Base-by-base conservation (phyloP, 23 tunicate genomes). In the Corella eumyota region DNA sequence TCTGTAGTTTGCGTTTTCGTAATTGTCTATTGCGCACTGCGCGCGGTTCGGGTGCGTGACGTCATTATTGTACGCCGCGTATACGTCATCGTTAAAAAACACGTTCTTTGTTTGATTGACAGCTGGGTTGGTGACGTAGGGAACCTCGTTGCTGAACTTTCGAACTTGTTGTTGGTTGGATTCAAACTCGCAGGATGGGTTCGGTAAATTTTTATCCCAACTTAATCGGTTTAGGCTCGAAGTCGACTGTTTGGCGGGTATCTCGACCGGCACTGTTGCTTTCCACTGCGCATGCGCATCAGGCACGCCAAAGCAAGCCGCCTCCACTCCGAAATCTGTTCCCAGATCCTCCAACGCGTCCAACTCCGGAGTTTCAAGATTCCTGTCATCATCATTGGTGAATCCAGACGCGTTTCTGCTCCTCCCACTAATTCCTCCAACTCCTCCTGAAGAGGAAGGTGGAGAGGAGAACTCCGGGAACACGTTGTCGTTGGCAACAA, bases 391-490 rank as follows among this genome's bases (percentile, higher is more conserved):
- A 31, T 75, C 82, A 49, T 53, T 44, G 20, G 62, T 55, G 38
- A 55, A 46, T 25, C 82, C 82, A 17, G 73, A 66, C 0, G 50
- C 67, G 30, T 58, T 64, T 0, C 80, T 64, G 5, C 54, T 20
- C 24, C 54, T 3, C 54, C 24, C 26, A 22, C 27, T 54, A 32
- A 32, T 17, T 62, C 44, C 48, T 36, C 44, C 23, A n/a, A 32
- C 52, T 1, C 52, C 51, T 2, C 24, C 52, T 4, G 68, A 33
- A 4, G 82, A 75, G 1, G 80, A 51, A 7, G 80, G 40, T 3
- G 80, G 80, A 24, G 80, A 74, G 28, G 68, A 62, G 36, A 74
- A 74, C 4, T 74, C 70, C 21, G 67, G 56, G n/a, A 36, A 23
- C 25, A 35, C 29, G 26, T 20, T 6, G 3, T 61, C 32, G 3